Conservation (phyloP, 2,888 invertebrate genomes). For the Drosophila leonis region DNA sequence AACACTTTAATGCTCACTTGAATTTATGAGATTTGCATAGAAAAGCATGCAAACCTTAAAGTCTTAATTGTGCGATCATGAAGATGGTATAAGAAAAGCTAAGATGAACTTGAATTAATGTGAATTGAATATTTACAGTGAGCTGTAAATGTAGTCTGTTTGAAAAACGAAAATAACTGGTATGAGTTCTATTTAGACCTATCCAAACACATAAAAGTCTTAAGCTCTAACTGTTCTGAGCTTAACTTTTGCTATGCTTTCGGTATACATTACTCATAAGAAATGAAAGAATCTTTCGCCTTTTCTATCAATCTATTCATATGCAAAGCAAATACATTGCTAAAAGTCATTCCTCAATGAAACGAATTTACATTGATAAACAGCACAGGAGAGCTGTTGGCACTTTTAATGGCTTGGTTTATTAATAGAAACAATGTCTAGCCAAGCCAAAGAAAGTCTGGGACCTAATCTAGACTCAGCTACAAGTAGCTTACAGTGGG, state of each 20-base stretch:
- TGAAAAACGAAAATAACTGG: too few species aligned
- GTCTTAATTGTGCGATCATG: background rate
- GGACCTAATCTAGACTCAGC: constrained; percentile 25
- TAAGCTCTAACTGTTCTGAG: too few species aligned
- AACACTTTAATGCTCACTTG: background rate
- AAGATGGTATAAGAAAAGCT: background rate
- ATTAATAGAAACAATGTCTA: constrained; percentile 57
- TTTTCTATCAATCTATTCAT: background rate
- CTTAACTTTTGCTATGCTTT: background rate
- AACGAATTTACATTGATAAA: constrained; percentile 24
- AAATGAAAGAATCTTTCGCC: background rate
- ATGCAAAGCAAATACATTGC: background rate
- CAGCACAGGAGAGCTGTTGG: constrained; percentile 10
- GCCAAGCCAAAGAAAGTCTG: constrained; percentile 44
- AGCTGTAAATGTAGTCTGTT: background rate
- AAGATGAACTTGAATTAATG: background rate
- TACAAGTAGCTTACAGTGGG: constrained; percentile 43
- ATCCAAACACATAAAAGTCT: background rate
- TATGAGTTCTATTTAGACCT: background rate
- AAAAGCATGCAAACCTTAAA: background rate
- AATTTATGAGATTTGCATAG: background rate
- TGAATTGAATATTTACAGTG: background rate
- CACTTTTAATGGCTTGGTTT: constrained; percentile 36
- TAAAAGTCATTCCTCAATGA: constrained; percentile 27
- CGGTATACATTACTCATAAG: background rate